These are phyloP conservation scores for Dascyllus trimaculatus DNA, from an alignment of 2,113 vertebrate genomes.

Conservation along the genomic window DNA sequence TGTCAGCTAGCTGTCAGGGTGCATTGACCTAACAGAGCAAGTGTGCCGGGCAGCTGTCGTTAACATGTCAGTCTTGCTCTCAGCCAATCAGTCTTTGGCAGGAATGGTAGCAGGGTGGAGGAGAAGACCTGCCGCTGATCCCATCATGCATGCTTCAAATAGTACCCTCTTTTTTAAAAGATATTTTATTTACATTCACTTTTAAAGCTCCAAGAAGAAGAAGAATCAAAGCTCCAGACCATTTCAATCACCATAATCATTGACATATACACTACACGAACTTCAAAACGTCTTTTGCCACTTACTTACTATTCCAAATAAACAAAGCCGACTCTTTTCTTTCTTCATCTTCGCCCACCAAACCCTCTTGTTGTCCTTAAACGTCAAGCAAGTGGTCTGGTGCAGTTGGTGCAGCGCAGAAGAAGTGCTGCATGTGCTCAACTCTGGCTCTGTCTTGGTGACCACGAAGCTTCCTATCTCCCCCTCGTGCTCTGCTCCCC, in stretches of 20 bases:
- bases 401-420: conserved; percentile 41
- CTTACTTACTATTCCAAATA: background rate
- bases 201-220: conserved; percentile 11
- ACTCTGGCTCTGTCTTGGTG: conserved; percentile 52
- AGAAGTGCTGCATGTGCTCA: conserved; percentile 61
- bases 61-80: conserved; percentile 72
- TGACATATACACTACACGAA: background rate
- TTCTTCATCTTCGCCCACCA: background rate
- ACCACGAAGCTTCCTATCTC: conserved; percentile 52
- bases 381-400: conserved; percentile 49
- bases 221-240: background rate
- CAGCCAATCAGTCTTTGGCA: conserved; percentile 71
- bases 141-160: conserved; percentile 5
- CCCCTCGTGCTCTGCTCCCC: conserved; percentile 46
- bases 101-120: conserved; percentile 25
- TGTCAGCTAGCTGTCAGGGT: conserved; percentile 79
- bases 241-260: background rate
- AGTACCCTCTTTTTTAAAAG: background rate
- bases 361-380: conserved; percentile 22
- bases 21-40: conserved; percentile 73
- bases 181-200: background rate
- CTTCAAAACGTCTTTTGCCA: background rate
- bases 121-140: conserved; percentile 19
- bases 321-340: conserved; percentile 32
- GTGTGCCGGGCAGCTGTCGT: conserved; percentile 70